Evolutionary conservation across 2,888 invertebrate genomes (phyloP).

Genomic region (Sceliomorpha sp.): DNA sequence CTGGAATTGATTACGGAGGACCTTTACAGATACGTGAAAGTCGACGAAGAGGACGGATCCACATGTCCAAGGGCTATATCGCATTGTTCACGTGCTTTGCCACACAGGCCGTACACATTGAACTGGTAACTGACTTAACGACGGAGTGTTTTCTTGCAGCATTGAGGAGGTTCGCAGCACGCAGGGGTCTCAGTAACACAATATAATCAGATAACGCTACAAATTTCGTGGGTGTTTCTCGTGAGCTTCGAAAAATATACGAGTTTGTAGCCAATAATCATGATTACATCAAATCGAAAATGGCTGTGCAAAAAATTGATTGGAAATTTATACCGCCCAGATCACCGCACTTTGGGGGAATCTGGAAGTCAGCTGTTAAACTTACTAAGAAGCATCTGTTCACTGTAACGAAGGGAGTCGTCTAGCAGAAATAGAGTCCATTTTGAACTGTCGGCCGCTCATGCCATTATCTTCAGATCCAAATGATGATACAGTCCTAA

Average conservation of each 20-base stretch:
- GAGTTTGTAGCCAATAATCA: background rate
- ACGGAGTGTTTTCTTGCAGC: too few relatives aligned
- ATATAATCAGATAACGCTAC: slow-evolving; percentile 68
- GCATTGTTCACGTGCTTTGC: slow-evolving; percentile 56
- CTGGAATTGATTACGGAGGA: slow-evolving; percentile 31
- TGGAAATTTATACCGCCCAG: slow-evolving; percentile 12
- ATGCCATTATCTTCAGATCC: slow-evolving; percentile 9
- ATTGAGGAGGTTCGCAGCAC: too few relatives aligned
- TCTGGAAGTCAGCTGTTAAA: slow-evolving; percentile 11
- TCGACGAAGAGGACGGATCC: slow-evolving; percentile 16
- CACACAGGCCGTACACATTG: slow-evolving; percentile 40
- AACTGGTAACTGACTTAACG: slow-evolving; percentile 61
- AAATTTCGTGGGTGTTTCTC: slow-evolving; percentile 67
- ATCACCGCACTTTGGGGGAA: slow-evolving; percentile 9
- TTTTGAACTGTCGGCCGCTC: slow-evolving; percentile 7
- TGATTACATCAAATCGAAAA: background rate
- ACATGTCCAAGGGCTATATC: slow-evolving; percentile 51
- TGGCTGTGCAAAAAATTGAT: background rate
- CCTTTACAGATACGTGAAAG: slow-evolving; percentile 42
- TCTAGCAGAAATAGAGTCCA: slow-evolving; percentile 14
- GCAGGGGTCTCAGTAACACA: slow-evolving; percentile 57
- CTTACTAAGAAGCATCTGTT: slow-evolving; percentile 1
- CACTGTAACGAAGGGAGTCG: slow-evolving; percentile 52
- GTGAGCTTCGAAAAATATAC: slow-evolving; percentile 51
- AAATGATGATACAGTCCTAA: slow-evolving; percentile 1